Evolutionary conservation across 2,888 invertebrate species (phyloP).

Genomic region (Cephalotes varians): DNA sequence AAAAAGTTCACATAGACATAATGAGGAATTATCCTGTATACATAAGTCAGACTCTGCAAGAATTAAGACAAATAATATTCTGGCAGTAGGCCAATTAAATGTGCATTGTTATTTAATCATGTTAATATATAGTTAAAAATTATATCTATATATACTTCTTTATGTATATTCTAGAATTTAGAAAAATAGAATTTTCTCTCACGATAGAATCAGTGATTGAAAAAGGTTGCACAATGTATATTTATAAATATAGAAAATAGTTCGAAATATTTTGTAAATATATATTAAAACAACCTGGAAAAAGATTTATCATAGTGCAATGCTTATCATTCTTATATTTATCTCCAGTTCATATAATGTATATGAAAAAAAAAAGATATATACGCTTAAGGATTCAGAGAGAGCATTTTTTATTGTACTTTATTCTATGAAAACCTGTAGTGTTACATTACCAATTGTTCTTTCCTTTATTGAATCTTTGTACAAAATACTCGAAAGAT

Average conservation of each 20-base stretch:
- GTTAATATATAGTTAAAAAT: constrained; percentile 11
- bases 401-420: constrained; percentile 68
- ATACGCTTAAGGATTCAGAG: constrained; percentile 53
- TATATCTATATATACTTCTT: not conserved
- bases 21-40: not conserved
- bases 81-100: not conserved
- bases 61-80: not conserved
- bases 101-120: constrained; percentile 14
- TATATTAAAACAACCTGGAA: constrained; percentile 40
- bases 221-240: constrained; percentile 14
- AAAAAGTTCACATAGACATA: not conserved
- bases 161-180: not conserved
- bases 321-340: constrained; percentile 19
- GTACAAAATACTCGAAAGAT: constrained; percentile 76
- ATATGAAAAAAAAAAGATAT: constrained; percentile 43
- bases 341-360: not conserved
- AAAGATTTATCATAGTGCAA: constrained; percentile 6
- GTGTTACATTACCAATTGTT: constrained; percentile 66
- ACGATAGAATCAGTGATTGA: not conserved
- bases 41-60: not conserved
- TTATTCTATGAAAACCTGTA: constrained; percentile 66
- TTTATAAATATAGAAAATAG: constrained; percentile 20
- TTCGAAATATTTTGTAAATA: constrained; percentile 34
- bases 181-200: not conserved
- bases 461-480: constrained; percentile 67